These are phyloP conservation scores for Octopus sinensis DNA, from an alignment of 1,140 invertebrate genomes.

Conservation along the genomic window DNA sequence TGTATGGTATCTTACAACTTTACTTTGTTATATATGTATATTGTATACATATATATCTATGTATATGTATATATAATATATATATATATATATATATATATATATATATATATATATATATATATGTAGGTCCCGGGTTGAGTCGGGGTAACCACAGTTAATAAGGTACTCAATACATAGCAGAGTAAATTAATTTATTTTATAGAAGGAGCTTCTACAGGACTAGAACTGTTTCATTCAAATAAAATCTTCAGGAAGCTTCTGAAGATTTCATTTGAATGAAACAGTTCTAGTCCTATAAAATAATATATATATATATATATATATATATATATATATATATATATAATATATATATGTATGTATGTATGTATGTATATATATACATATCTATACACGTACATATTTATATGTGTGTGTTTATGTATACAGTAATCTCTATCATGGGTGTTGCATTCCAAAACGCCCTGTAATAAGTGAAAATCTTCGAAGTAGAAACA, in stretches of 20 bases:
- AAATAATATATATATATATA: neutral
- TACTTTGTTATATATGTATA: no score
- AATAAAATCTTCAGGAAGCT: no score
- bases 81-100: neutral
- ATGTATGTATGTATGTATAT: neutral
- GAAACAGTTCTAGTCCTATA: no score
- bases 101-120: neutral
- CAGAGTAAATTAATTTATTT: no score
- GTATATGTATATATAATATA: neutral
- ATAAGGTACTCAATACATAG: neutral
- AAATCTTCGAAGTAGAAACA: no score
- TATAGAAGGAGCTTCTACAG: no score
- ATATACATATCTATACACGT: neutral
- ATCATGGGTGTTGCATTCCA: no score
- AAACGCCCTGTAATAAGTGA: no score
- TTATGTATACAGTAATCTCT: neutral
- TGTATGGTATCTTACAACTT: no score
- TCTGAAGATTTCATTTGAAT: no score
- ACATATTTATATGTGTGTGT: neutral
- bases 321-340: neutral
- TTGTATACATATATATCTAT: neutral
- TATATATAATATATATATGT: neutral
- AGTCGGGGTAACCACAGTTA: neutral
- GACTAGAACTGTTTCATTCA: no score
- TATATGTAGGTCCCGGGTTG: neutral